These are phyloP conservation scores for Daboia siamensis DNA, from an alignment of 2,113 vertebrate genomes.

Conservation along the genomic window DNA sequence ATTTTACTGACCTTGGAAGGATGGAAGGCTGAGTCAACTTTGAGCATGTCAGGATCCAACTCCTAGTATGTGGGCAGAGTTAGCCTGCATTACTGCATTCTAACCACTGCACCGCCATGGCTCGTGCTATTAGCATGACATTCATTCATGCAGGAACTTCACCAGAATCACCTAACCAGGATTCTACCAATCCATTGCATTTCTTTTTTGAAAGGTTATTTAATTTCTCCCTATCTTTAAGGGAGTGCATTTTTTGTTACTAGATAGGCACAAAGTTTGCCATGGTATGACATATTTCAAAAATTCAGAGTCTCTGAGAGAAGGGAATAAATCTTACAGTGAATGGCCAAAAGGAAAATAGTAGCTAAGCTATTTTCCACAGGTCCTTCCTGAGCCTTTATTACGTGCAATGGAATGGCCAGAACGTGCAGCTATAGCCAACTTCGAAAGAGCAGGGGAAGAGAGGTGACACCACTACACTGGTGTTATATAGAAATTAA, in stretches of 20 bases:
- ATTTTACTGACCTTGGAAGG: too few species aligned
- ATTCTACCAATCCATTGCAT: too few species aligned
- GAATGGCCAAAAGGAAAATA: not conserved
- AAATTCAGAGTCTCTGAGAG: not conserved
- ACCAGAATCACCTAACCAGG: too few species aligned
- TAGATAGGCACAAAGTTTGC: not conserved
- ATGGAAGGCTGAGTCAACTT: too few species aligned
- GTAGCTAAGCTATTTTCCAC: not conserved
- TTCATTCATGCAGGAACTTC: too few species aligned
- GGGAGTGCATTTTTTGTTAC: not conserved
- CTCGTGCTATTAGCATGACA: too few species aligned
- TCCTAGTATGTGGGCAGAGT: too few species aligned
- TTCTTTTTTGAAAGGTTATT: too few species aligned
- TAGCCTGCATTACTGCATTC: too few species aligned
- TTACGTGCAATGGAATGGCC: not conserved
- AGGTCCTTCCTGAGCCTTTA: not conserved
- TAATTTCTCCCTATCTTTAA: not conserved
- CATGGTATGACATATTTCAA: not conserved
- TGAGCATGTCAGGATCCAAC: too few species aligned
- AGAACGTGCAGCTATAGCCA: not conserved
- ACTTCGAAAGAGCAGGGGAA: not conserved
- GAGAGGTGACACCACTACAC: not conserved
- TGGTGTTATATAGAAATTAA: not conserved
- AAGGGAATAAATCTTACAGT: not conserved
- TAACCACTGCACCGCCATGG: too few species aligned